phyloP scores from a whole-genome alignment of 2,113 vertebrate genomes.

The Podocnemis expansa region DNA sequence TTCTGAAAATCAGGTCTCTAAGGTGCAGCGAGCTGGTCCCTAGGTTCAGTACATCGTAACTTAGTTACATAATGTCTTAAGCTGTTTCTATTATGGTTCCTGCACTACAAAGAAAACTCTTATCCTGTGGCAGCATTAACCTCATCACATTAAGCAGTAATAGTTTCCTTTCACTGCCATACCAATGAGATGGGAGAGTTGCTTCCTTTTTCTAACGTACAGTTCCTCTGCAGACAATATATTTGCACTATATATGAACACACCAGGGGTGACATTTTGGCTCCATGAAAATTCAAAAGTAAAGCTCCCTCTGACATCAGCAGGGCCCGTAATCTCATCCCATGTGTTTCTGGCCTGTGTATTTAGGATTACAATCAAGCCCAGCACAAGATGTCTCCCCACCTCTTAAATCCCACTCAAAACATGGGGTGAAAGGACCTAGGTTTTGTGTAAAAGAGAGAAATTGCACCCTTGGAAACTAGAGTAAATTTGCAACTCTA shows the following conservation, averaged over 20 bases:
- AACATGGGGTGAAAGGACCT: not conserved
- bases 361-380: not conserved
- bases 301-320: not conserved
- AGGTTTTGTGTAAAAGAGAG: not conserved
- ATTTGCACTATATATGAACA: not conserved
- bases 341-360: not conserved
- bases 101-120: not conserved
- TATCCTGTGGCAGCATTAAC: not conserved
- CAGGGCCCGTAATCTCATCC: too few species aligned
- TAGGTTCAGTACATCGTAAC: accelerated
- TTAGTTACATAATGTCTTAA: not conserved
- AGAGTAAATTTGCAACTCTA: not conserved
- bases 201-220: not conserved
- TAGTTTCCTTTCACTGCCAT: not conserved
- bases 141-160: not conserved
- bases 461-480: not conserved
- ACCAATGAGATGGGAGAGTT: not conserved
- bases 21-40: not conserved
- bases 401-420: not conserved
- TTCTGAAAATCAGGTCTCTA: not conserved
- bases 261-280: not conserved
- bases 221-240: not conserved
- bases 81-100: not conserved
- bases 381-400: not conserved
- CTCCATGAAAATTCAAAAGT: not conserved